A percentile compares a stretch with the other conserved stretches of the same genome.
phyloP scores from a whole-genome alignment of 1,140 invertebrate species.

The Zelostemma sp. region DNA sequence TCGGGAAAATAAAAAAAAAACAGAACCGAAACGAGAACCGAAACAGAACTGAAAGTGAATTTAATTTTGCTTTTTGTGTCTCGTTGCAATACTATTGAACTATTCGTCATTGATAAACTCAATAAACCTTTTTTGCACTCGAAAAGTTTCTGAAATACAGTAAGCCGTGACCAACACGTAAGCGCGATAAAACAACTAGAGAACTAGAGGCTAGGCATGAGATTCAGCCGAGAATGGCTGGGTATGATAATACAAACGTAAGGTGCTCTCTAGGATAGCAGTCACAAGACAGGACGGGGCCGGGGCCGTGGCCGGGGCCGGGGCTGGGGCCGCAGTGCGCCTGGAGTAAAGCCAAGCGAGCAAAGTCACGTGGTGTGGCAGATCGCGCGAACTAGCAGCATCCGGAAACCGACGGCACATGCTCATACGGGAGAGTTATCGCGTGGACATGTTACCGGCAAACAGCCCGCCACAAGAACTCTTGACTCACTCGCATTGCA shows the following conservation, averaged over 20 bases:
- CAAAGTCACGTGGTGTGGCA: conserved; percentile 21
- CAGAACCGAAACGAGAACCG: no score
- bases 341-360: conserved; percentile 60
- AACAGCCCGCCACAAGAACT: conserved; percentile 32
- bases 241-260: conserved; percentile 3
- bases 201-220: neutral
- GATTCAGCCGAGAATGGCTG: neutral
- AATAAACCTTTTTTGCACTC: no score
- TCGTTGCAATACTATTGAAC: no score
- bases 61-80: no score
- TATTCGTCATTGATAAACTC: no score
- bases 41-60: no score
- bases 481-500: conserved; percentile 27
- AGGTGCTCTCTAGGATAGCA: conserved; percentile 9
- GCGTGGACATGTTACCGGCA: conserved; percentile 43
- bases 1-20: no score
- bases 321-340: no score
- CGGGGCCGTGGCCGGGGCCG: no score
- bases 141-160: no score
- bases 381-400: conserved; percentile 19
- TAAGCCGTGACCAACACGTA: no score
- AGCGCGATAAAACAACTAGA: no score
- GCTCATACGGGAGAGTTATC: conserved; percentile 48
- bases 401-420: conserved; percentile 37
- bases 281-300: conserved; percentile 42